Conservation (phyloP, 2,797 vertebrate genomes). For the Melanotaenia pygmaea region DNA sequence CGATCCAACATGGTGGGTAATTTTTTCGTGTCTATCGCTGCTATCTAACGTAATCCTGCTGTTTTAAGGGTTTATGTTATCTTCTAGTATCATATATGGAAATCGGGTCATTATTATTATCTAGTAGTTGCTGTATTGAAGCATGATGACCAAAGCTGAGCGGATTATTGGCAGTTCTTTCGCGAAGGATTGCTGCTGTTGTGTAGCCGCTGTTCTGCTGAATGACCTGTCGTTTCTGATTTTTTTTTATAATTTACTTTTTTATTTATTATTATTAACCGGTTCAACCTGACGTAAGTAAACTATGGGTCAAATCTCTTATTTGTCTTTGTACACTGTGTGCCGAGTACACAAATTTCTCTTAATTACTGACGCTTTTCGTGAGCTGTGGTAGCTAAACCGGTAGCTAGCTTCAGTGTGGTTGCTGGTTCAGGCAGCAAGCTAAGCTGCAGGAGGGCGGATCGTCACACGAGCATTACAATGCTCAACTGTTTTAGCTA, state of each 20-base stretch:
- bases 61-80: fast-evolving
- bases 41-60: slow-evolving; percentile 64
- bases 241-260: fast-evolving
- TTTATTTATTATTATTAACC: too few relatives aligned
- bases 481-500: neutral
- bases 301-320: neutral
- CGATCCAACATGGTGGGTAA: slow-evolving; percentile 90
- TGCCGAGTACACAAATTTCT: neutral
- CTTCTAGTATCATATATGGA: fast-evolving
- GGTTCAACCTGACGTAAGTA: fast-evolving
- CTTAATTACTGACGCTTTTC: too few relatives aligned
- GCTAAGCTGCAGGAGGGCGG: neutral
- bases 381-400: neutral
- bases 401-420: neutral
- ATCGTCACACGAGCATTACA: too few relatives aligned
- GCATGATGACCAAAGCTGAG: neutral
- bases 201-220: neutral
- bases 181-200: neutral
- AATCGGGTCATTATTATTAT: fast-evolving
- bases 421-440: neutral
- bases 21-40: fast-evolving
- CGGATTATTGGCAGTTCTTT: neutral
- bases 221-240: neutral
- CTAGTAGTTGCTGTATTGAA: neutral
- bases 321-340: fast-evolving